Conservation (phyloP, 2,113 vertebrate genomes). For the Macaca fascicularis region T2T-MFA8v1.1 NC_088375.1:63091001-63091500, state of each 20-base stretch:
- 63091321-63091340: background rate
- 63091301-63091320: background rate
- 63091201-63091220: fast-evolving
- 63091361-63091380: background rate
- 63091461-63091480: background rate
- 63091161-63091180: background rate
- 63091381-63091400: background rate
- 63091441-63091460: background rate
- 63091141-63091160: background rate
- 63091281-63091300: background rate
- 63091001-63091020: constrained; percentile 12
- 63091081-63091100: background rate
- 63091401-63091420: background rate
- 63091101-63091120: background rate
- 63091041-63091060: background rate
- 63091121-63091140: background rate
- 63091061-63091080: background rate
- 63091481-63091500: background rate
- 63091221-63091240: background rate
- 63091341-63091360: background rate
- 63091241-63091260: background rate
- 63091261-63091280: background rate
- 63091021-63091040: background rate
- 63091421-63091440: fast-evolving
- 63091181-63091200: background rate